Evolutionary conservation across 2,113 vertebrate species (phyloP).

Genomic region (Rhinoderma darwinii): DNA sequence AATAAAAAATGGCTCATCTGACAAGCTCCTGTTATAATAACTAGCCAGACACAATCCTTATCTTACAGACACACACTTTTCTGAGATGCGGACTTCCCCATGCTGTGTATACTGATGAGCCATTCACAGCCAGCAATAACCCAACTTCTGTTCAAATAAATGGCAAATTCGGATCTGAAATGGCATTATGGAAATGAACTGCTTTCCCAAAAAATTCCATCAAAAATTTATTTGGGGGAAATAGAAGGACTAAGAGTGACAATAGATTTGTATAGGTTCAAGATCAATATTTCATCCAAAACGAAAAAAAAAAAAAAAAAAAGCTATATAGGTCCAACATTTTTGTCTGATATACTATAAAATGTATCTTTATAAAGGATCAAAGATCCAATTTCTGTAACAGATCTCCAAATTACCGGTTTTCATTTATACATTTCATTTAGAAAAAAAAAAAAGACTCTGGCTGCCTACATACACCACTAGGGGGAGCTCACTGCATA

Average conservation of each 20-base stretch:
- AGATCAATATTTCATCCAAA: no score
- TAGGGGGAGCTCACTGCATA: no score
- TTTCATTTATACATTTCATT: no score
- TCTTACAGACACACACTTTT: constrained; percentile 17
- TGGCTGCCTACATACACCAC: no score
- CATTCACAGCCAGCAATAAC: not conserved
- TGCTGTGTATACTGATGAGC: constrained; percentile 21
- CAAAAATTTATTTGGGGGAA: not conserved
- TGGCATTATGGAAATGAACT: not conserved
- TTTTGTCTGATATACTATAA: no score
- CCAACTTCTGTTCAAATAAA: not conserved
- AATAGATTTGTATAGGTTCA: not conserved
- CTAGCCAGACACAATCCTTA: not conserved
- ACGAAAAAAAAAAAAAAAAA: no score
- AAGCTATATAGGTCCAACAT: no score
- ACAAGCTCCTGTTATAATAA: not conserved
- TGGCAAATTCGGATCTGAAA: not conserved
- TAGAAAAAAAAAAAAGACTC: no score
- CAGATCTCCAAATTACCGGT: no score
- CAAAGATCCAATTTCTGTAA: no score
- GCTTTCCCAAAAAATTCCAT: not conserved
- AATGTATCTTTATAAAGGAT: no score
- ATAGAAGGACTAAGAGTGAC: not conserved
- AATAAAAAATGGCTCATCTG: not conserved
- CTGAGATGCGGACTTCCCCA: not conserved